Conservation (phyloP, 2,888 invertebrate genomes). For the Apamea crenata region DNA sequence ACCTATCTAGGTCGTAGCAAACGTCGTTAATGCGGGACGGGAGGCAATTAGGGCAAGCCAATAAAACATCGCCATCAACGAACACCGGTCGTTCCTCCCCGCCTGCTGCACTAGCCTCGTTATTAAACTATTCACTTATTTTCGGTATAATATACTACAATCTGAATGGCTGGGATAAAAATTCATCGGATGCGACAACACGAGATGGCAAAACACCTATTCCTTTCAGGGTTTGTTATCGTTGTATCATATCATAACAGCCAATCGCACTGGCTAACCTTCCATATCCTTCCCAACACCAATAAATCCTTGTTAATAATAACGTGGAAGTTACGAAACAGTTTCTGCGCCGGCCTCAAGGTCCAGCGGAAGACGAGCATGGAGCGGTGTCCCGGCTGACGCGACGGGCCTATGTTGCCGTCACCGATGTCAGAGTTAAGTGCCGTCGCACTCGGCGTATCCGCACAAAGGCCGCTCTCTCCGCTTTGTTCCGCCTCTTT, state of each 20-base stretch:
- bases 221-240: neutral
- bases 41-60: conserved; percentile 86
- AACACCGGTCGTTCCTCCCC: conserved; percentile 78
- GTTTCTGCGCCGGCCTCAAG: conserved; percentile 40
- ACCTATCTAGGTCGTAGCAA: conserved; percentile 81
- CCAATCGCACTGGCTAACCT: conserved; percentile 12
- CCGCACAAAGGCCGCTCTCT: conserved; percentile 88
- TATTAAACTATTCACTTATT: conserved; percentile 41
- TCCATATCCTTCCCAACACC: conserved; percentile 7
- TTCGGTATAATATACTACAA: conserved; percentile 21
- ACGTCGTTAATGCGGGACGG: conserved; percentile 82
- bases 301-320: conserved; percentile 37
- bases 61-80: conserved; percentile 83
- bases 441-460: conserved; percentile 83
- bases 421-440: conserved; percentile 85
- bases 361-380: conserved; percentile 59
- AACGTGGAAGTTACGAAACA: conserved; percentile 24
- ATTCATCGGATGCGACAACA: neutral
- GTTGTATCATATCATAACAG: neutral
- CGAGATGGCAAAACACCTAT: neutral
- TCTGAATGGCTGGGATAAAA: neutral
- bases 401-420: conserved; percentile 72
- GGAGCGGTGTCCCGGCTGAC: conserved; percentile 59
- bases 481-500: conserved; percentile 89
- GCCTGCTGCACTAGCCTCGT: conserved; percentile 63